A percentile compares a stretch with the other conserved stretches of the same genome.
Evolutionary conservation across 1,140 invertebrate genomes (phyloP).

Genomic region (Holotrichia oblita): DNA sequence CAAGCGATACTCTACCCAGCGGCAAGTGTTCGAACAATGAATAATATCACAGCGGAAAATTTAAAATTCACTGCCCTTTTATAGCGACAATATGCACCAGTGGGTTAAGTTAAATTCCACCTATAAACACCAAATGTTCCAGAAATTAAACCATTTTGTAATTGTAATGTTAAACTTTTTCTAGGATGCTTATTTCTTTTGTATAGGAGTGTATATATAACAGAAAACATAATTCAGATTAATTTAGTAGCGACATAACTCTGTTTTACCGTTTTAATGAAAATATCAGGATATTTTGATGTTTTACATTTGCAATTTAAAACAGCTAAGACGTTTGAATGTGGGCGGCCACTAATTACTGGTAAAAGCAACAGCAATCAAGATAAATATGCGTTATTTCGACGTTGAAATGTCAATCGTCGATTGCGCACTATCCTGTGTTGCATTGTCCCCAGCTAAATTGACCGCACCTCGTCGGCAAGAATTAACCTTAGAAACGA

Average conservation of each 20-base stretch:
- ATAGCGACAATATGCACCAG: no score
- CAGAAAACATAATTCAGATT: background rate
- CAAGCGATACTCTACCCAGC: no score
- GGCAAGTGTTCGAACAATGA: no score
- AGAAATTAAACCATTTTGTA: no score
- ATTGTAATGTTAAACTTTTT: background rate
- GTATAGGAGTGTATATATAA: background rate
- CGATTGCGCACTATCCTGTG: background rate
- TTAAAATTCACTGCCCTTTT: no score
- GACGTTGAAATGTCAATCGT: background rate
- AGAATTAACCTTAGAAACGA: conserved; percentile 1
- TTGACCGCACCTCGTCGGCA: background rate
- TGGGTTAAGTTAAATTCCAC: no score
- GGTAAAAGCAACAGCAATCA: background rate
- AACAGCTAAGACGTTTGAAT: background rate
- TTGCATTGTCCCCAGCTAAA: background rate
- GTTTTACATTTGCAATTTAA: background rate
- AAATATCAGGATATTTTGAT: background rate
- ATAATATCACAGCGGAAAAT: no score
- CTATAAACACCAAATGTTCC: no score
- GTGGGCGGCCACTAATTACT: background rate
- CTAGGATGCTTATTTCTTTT: background rate
- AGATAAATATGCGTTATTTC: background rate
- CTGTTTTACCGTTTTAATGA: background rate
- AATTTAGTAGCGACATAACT: background rate